Evolutionary conservation across 2,113 vertebrate species (phyloP), one percentile per base, ranked within the genome.

Genomic region (Perognathus longimembris): DNA sequence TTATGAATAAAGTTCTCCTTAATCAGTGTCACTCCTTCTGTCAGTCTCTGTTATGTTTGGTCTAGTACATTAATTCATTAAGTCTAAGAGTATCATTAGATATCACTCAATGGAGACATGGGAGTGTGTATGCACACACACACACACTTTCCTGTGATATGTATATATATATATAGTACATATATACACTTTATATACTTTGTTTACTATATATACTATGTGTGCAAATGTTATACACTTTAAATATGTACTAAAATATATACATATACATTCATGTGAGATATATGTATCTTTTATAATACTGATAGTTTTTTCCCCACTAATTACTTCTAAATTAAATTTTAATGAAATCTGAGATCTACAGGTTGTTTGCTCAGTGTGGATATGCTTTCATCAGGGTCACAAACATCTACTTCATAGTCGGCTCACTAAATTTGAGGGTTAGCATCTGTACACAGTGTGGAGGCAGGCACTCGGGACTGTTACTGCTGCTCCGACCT

Each of bases 271-370:
- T 54, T 54, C 50, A 54, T 54, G 12, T 54, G 50, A 54, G 50
- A 54, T 54, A 54, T 45, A 45, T 54, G 4, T 54, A 54, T 54
- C 50, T 54, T 54, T 54, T 54, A 54, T 54, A 77, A 76, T 67
- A 81, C 36, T 50, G 9, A 22, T 54, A 42, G 1, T 78, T 26
- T 17, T 81, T 91, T 93, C n/a, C 11, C 50, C 45, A 82, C 20
- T 88, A 34, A 76, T 71, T 69, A 63, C 78, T 88, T 93, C 34
- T 57, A 89, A 76, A 86, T 86, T 70, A 86, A 84, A 75, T 92
- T 84, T 90, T 88, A 93, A 75, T 83, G 32, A 77, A 91, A 70
- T 70, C 28, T 83, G 42, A 26, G 73, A 84, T 79, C 76, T 69
- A 9, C 20, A 76, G n/a, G 61, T 70, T 92, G 32, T 75, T 92